Conservation (phyloP, 2,888 invertebrate species). For the Pantelozetes paolii region DNA sequence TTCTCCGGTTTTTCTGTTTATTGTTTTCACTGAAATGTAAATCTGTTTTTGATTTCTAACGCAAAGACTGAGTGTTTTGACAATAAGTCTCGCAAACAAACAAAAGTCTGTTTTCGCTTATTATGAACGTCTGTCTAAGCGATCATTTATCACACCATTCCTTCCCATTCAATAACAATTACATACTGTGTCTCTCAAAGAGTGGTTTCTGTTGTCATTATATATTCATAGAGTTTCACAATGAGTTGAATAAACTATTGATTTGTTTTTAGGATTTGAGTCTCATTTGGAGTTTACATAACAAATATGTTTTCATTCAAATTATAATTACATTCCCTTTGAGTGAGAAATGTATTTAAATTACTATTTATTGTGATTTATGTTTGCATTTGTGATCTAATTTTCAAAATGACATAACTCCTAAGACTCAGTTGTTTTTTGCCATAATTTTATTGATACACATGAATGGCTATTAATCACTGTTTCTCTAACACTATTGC, state of each 20-base stretch:
- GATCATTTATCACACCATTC: not conserved
- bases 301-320: too few relatives aligned
- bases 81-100: not conserved
- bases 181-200: not conserved
- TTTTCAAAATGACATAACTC: too few relatives aligned
- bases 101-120: not conserved
- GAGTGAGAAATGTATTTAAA: too few relatives aligned
- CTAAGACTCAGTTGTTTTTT: too few relatives aligned
- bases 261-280: too few relatives aligned
- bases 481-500: too few relatives aligned
- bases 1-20: not conserved
- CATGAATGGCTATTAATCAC: too few relatives aligned
- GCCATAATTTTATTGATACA: too few relatives aligned
- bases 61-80: not conserved
- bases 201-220: not conserved
- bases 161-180: not conserved
- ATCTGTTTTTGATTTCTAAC: not conserved
- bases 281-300: too few relatives aligned
- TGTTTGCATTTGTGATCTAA: too few relatives aligned
- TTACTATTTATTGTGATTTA: too few relatives aligned
- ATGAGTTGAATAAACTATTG: not conserved
- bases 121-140: not conserved
- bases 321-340: too few relatives aligned
- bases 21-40: not conserved
- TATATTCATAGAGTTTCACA: not conserved